Conservation (phyloP, 2,797 vertebrate genomes). For the Taenioides sp. region DNA sequence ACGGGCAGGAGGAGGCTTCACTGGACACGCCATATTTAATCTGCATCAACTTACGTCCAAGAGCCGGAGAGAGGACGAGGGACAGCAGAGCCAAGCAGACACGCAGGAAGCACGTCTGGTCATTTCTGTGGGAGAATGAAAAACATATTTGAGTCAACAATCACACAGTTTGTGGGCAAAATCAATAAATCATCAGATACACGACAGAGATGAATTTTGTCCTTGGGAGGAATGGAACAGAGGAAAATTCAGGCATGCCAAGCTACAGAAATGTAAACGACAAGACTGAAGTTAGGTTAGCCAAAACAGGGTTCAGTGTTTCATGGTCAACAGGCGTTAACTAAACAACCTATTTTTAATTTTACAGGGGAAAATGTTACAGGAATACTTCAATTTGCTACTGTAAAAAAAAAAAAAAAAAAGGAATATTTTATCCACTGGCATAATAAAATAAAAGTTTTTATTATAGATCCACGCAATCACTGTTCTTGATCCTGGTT, state of each 20-base stretch:
- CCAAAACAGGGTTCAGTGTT: background rate
- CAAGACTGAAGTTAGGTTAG: background rate
- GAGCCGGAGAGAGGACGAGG: slow-evolving; percentile 56
- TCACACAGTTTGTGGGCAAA: slow-evolving; percentile 20
- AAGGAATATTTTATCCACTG: no score
- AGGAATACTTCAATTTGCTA: no score
- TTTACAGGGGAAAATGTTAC: background rate
- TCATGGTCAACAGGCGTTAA: slow-evolving; percentile 11
- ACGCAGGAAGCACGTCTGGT: slow-evolving; percentile 18
- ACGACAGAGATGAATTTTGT: background rate
- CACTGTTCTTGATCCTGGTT: no score
- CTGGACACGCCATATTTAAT: background rate
- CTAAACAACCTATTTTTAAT: slow-evolving; percentile 7
- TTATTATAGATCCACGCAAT: no score
- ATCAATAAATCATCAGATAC: slow-evolving; percentile 32
- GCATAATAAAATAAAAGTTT: no score
- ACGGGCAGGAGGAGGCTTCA: background rate
- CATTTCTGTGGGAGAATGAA: slow-evolving; percentile 60
- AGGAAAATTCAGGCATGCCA: background rate
- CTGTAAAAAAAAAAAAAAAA: no score
- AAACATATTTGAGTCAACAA: slow-evolving; percentile 23
- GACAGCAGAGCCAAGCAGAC: slow-evolving; percentile 56
- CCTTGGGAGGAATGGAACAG: background rate
- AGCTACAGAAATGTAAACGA: background rate
- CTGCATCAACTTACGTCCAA: slow-evolving; percentile 71